A percentile compares a stretch with the other conserved stretches of the same genome.
Conservation (phyloP, 2,113 vertebrate genomes). For the Cyprinus carpio region DNA sequence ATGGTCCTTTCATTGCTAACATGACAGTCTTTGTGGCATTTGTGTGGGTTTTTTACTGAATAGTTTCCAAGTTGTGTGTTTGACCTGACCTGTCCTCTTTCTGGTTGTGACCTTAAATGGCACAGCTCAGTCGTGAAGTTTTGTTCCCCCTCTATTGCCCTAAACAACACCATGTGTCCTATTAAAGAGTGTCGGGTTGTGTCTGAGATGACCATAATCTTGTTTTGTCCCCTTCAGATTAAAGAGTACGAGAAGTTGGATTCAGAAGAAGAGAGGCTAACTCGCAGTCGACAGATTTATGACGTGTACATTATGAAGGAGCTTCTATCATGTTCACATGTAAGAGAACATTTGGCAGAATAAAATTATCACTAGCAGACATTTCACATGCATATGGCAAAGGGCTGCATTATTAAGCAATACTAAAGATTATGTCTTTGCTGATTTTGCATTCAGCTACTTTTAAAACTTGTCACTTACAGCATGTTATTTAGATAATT, state of each 20-base stretch:
- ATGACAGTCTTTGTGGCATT: not conserved
- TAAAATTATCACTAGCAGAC: not conserved
- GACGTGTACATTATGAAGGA: constrained; percentile 98
- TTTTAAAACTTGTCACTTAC: not conserved
- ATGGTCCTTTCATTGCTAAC: not conserved
- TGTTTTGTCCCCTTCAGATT: constrained; percentile 72
- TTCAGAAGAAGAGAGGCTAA: constrained; percentile 87
- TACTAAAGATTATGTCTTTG: not conserved
- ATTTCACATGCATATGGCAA: not conserved
- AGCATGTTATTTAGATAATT: not conserved
- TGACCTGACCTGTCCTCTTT: not conserved
- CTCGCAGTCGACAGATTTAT: constrained; percentile 90
- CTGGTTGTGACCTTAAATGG: not conserved
- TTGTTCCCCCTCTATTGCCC: not conserved
- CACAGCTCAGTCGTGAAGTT: not conserved
- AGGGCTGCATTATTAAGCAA: not conserved
- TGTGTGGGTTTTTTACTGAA: not conserved
- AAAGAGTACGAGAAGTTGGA: constrained; percentile 96
- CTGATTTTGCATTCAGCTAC: not conserved
- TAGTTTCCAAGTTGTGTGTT: not conserved
- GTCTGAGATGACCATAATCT: constrained; percentile 3
- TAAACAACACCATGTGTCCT: constrained; percentile 50
- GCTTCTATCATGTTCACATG: constrained; percentile 94
- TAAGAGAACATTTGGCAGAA: constrained; percentile 65
- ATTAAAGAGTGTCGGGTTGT: constrained; percentile 54